phyloP scores from a whole-genome alignment of 2,113 vertebrate genomes.

The Elaphurus davidianus region DNA sequence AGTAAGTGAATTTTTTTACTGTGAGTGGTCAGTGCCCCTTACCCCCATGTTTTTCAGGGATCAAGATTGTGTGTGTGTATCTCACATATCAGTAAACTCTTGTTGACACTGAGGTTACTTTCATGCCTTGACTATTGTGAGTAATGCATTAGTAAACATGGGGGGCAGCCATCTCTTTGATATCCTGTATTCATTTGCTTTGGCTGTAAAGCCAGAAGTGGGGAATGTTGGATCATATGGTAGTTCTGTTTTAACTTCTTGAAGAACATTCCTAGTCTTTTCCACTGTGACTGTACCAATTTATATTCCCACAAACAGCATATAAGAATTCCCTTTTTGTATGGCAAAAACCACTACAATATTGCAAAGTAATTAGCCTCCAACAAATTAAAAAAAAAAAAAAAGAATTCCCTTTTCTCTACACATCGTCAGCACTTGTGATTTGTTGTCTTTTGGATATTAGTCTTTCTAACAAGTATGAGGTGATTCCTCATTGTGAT shows the following conservation, averaged over 20 bases:
- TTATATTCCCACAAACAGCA: not conserved
- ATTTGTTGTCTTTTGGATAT: not conserved
- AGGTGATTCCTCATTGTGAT: not conserved
- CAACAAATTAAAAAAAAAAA: no score
- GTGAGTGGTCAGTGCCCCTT: not conserved
- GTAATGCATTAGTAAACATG: not conserved
- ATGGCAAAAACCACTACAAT: no score
- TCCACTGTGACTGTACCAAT: not conserved
- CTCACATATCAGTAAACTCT: not conserved
- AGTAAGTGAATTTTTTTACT: not conserved
- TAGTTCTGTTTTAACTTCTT: not conserved
- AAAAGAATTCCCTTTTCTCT: not conserved
- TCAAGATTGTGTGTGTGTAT: not conserved
- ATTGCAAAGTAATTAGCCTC: no score
- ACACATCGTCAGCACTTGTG: not conserved
- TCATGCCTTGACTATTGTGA: not conserved
- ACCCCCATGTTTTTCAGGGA: not conserved
- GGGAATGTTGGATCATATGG: not conserved
- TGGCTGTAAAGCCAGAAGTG: not conserved
- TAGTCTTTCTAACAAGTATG: not conserved
- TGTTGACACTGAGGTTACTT: not conserved
- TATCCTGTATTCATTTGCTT: not conserved
- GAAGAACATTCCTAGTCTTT: not conserved
- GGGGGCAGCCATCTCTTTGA: not conserved
- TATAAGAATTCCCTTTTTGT: not conserved